These are phyloP conservation scores for Linnaemya vulpina DNA, from an alignment of 2,888 invertebrate genomes.

Conservation along the genomic window DNA sequence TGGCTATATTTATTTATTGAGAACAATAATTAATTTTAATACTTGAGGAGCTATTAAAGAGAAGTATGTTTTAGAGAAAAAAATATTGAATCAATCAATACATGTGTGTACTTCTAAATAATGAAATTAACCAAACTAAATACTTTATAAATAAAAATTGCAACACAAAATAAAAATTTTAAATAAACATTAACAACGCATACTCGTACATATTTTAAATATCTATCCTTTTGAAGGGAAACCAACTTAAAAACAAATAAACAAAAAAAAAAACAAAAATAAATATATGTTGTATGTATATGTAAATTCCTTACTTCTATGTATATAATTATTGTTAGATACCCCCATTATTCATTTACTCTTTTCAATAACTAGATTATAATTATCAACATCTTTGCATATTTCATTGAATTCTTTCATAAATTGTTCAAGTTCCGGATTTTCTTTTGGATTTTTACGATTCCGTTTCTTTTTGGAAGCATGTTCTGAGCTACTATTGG, in stretches of 20 bases:
- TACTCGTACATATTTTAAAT: conserved; percentile 40
- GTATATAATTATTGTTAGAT: background rate
- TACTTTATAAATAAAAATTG: conserved; percentile 53
- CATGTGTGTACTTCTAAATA: conserved; percentile 21
- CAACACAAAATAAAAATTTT: conserved; percentile 28
- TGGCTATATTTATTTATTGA: conserved; percentile 11
- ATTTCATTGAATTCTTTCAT: conserved; percentile 79
- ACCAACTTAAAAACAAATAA: conserved; percentile 37
- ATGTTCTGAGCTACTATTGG: conserved; percentile 58
- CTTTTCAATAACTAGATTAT: conserved; percentile 78
- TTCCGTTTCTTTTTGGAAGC: conserved; percentile 71
- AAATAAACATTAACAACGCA: conserved; percentile 20
- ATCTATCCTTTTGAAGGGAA: conserved; percentile 61
- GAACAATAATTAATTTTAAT: conserved; percentile 4
- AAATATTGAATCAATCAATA: conserved; percentile 75
- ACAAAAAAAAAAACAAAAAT: background rate
- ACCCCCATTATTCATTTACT: conserved; percentile 20
- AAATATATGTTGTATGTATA: background rate
- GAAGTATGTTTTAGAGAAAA: conserved; percentile 6
- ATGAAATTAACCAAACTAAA: background rate
- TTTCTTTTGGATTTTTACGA: conserved; percentile 72
- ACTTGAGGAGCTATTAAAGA: background rate
- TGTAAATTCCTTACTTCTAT: background rate
- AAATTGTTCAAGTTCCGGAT: conserved; percentile 76
- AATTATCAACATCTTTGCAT: conserved; percentile 80